Evolutionary conservation across 2,888 invertebrate species (phyloP).

Genomic region (Lasioglossum vierecki): DNA sequence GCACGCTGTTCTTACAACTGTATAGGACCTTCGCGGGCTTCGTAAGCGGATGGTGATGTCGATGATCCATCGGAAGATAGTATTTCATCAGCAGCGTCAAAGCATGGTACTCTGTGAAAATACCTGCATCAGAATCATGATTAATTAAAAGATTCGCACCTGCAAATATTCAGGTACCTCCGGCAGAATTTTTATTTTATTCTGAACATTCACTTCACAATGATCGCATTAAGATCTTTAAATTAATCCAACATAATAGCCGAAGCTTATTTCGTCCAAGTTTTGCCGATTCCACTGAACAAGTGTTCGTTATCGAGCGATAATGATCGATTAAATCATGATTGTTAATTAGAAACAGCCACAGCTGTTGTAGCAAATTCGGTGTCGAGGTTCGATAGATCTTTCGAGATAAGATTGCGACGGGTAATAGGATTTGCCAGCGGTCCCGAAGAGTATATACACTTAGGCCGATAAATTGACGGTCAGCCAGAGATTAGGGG

Average conservation of each 20-base stretch:
- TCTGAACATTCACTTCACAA: not conserved
- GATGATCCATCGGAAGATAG: conserved; percentile 28
- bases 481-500: not conserved
- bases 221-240: no score
- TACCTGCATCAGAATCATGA: no score
- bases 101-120: not conserved
- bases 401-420: not conserved
- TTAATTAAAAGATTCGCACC: not conserved
- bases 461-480: not conserved
- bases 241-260: not conserved
- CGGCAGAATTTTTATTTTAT: not conserved
- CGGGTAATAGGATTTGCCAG: not conserved
- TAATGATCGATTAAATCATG: not conserved
- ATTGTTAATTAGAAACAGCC: not conserved
- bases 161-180: no score
- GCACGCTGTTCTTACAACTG: conserved; percentile 1
- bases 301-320: not conserved
- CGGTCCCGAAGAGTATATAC: not conserved
- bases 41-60: conserved; percentile 35
- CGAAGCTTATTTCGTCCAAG: not conserved
- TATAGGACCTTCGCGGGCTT: conserved; percentile 51
- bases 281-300: not conserved
- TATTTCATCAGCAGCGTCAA: conserved; percentile 32
- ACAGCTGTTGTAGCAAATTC: not conserved
- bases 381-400: not conserved